Conservation (phyloP, 2,888 invertebrate species). For the Neelides folsomi region DNA sequence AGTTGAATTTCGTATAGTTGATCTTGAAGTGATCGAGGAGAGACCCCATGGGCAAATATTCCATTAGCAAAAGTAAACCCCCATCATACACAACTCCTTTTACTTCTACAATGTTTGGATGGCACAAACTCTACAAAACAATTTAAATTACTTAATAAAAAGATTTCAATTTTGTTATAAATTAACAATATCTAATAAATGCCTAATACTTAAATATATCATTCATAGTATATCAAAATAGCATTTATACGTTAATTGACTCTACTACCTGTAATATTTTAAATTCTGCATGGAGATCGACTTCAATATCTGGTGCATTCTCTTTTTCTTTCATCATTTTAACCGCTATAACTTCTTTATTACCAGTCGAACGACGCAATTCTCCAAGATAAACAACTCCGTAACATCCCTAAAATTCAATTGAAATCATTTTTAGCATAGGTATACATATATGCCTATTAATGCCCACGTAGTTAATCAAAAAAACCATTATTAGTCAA, state of each 20-base stretch:
- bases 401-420: constrained; percentile 57
- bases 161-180: neutral
- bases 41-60: constrained; percentile 71
- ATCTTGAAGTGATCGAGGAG: constrained; percentile 66
- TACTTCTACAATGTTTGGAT: constrained; percentile 77
- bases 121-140: constrained; percentile 65
- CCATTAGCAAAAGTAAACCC: constrained; percentile 73
- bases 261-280: constrained; percentile 65
- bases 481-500: neutral
- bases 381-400: constrained; percentile 69
- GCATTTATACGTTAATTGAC: neutral
- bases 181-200: too few species aligned
- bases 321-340: constrained; percentile 45
- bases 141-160: constrained; percentile 26
- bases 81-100: constrained; percentile 65
- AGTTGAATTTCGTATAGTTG: constrained; percentile 53
- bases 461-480: neutral
- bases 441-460: neutral
- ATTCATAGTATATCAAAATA: neutral
- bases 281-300: constrained; percentile 72
- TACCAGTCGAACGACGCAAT: constrained; percentile 32
- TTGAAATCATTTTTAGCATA: neutral
- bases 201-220: neutral
- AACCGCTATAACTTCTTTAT: constrained; percentile 31
- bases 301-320: constrained; percentile 39